Evolutionary conservation across 2,888 invertebrate genomes (phyloP), one percentile per base, ranked within the genome.

Genomic region (Stenichneumon culpator): DNA sequence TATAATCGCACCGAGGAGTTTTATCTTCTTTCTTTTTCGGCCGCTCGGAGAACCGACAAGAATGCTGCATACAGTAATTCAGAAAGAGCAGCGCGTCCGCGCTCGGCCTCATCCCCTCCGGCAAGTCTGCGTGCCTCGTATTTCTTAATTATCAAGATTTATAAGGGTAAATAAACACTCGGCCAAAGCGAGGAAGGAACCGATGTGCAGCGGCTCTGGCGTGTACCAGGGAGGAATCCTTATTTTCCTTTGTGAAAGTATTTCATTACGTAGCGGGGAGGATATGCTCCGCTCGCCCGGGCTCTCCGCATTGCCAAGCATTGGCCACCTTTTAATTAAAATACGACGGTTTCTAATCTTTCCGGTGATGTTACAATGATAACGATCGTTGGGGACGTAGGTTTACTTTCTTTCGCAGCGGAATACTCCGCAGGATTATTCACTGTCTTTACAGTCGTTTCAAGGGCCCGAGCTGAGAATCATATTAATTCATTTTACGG

Each of bases 141-240:
- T 84, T 84, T 84, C 84, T 84, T 78, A 80, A 81, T 84, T 81
- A 84, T 80, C 80, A 80, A 84, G 84, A 84, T 84, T 84, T 84
- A 81, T 81, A 77, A 84, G 72, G 77, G 83, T 79, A 83, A 83
- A 83, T 83, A 83, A 83, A 83, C 79, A 83, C 73, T 52, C 50
- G 39, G 74, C 50, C 39, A 50, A 68, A 54, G 52, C 63, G 28
- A 52, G 68, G 44, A 32, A 16, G 36, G 70, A 57, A 52, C 67
- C 16, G n/a, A 28, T 65, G 50, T 39, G 57, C 50, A 60, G 57
- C 22, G 67, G 28, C 44, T 19, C 44, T 25, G n/a, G 65, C 36
- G 52, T 69, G 54, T 28, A 68, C 65, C 79, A 16, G n/a, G 50
- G 54, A 63, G 79, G 14, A 67, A 83, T 80, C 70, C 65, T 74